These are phyloP conservation scores for Burhinus bistriatus DNA, from an alignment of 2,113 vertebrate genomes.

Conservation along the genomic window DNA sequence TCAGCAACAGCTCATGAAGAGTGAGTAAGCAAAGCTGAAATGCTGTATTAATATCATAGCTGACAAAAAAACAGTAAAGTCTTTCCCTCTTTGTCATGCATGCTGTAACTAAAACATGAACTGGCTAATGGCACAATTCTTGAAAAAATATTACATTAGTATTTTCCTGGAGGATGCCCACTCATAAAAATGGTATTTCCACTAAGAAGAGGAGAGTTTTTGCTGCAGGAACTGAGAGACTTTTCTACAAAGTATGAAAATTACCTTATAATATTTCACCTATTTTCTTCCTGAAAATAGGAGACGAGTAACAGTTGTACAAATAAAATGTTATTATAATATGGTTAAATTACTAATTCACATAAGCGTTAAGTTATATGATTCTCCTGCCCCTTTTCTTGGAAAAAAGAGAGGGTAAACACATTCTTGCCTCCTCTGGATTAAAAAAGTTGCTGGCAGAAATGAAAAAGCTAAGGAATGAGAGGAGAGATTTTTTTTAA, in stretches of 20 bases:
- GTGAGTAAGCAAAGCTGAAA: neutral
- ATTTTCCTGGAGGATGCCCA: neutral
- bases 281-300: neutral
- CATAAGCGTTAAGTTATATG: neutral
- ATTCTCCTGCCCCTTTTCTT: neutral
- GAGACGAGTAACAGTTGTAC: neutral
- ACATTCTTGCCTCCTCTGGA: neutral
- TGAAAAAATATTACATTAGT: neutral
- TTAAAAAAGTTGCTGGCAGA: neutral
- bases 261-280: neutral
- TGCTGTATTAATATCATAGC: neutral
- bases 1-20: neutral
- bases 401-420: neutral
- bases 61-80: neutral
- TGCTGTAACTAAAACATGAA: neutral
- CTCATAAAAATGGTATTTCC: neutral
- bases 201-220: neutral
- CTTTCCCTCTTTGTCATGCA: neutral
- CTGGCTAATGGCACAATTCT: neutral
- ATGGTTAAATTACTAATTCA: neutral
- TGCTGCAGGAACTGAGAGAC: neutral
- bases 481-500: neutral
- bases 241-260: neutral
- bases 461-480: neutral
- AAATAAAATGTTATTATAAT: neutral